Base-by-base conservation (phyloP, 2,113 vertebrate genomes). In the Pelecanus crispus region DNA sequence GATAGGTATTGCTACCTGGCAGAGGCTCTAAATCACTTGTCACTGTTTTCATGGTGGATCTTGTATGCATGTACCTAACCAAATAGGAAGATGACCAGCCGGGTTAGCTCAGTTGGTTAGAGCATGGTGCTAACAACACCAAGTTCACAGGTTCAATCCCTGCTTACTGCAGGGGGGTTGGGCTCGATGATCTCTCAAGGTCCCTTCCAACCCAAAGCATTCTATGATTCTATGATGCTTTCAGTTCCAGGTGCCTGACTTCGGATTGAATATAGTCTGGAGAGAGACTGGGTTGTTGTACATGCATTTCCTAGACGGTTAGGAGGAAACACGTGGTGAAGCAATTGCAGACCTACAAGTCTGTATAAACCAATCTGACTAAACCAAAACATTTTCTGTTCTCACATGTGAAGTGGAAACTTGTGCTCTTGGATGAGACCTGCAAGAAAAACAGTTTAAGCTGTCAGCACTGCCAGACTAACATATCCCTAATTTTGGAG, bases 281-380 rank as follows among this genome's bases (percentile, higher is more conserved):
- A 70, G 71, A 58, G 44, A 77, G 21, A 45, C 24, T 16, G 26
- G 9, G 36, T 8, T 44, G 29, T 31, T 86, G 18, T 0, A 0
- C 0, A 0, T 1, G 8, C 7, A 8, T 86, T 92, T 86, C n/a
- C 44, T 50, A 17, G 44, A 11, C 11, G 7, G 9, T 17, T 31
- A 28, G 17, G n/a, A 56, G 22, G 28, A 88, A 94, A 62, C 2
- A 13, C 0, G 2, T 2, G 4, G 29, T 22, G 38, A 63, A 90
- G 32, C 9, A 84, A 75, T 7, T 49, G 17, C 2, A 7, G 47
- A 84, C 29, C 19, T 81, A 6, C 0, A 13, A 74, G 13, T 61
- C 42, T 91, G 4, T 81, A 44, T 78, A 70, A 89, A 77, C 3
- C 17, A 50, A 26, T n/a, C 14, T 65, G 56, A 90, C 18, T 67